Evolutionary conservation across 2,113 vertebrate genomes (phyloP).

Genomic region (Pachyramphus minor): DNA sequence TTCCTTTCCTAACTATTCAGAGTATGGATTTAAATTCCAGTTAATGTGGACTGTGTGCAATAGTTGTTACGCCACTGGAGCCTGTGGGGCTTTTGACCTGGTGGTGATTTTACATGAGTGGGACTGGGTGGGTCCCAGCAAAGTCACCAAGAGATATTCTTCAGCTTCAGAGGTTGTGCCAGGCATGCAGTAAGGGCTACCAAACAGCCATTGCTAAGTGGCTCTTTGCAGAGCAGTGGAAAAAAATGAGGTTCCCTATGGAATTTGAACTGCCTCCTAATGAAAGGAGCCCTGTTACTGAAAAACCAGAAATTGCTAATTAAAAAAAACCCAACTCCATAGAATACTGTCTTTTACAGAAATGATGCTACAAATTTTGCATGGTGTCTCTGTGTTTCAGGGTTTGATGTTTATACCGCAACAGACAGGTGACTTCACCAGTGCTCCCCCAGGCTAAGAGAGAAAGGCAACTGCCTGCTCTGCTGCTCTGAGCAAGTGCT

Average conservation of each 20-base stretch:
- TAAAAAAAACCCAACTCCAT: neutral
- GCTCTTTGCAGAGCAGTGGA: neutral
- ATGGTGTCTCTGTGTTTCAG: neutral
- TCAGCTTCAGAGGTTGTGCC: accelerated
- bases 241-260: neutral
- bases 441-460: neutral
- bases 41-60: neutral
- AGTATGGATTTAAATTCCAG: neutral
- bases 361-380: neutral
- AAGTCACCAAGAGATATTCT: neutral
- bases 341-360: neutral
- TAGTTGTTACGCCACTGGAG: neutral
- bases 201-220: neutral
- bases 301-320: neutral
- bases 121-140: neutral
- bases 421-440: neutral
- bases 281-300: neutral
- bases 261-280: neutral
- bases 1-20: neutral
- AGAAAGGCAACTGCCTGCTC: neutral
- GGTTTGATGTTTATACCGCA: neutral
- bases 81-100: neutral
- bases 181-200: neutral
- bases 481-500: neutral
- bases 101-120: neutral